phyloP scores from a whole-genome alignment of 1,140 invertebrate species.

The Tyrophagus putrescentiae region DNA sequence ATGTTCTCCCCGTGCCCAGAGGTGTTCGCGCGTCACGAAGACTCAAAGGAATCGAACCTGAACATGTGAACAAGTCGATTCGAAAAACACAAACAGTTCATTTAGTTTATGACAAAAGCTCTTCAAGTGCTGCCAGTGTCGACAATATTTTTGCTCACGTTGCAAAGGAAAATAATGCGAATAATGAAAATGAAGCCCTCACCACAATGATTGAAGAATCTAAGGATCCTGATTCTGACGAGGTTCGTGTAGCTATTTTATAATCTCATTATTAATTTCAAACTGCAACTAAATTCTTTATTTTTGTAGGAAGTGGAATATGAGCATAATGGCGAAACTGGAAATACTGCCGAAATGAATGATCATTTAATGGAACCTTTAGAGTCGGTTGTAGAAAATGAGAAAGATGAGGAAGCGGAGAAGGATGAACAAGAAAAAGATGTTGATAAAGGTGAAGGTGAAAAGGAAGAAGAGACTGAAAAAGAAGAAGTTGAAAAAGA shows the following conservation, averaged over 20 bases:
- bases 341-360: too few species aligned
- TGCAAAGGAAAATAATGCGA: not conserved
- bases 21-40: constrained; percentile 2
- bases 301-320: too few species aligned
- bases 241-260: too few species aligned
- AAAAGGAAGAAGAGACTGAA: too few species aligned
- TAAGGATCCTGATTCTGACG: not conserved
- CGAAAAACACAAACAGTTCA: constrained; percentile 4
- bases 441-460: too few species aligned
- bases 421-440: too few species aligned
- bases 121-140: not conserved
- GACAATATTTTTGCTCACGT: not conserved
- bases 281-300: not conserved
- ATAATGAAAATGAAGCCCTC: not conserved
- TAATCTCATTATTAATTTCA: too few species aligned
- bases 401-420: too few species aligned
- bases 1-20: not conserved
- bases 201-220: not conserved
- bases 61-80: not conserved
- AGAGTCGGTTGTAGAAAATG: too few species aligned
- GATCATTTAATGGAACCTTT: too few species aligned
- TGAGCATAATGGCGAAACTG: too few species aligned
- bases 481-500: too few species aligned
- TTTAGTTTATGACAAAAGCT: constrained; percentile 3
- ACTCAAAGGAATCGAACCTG: constrained; percentile 17